Conservation (phyloP, 2,797 vertebrate genomes). For the Manis pentadactyla region DNA sequence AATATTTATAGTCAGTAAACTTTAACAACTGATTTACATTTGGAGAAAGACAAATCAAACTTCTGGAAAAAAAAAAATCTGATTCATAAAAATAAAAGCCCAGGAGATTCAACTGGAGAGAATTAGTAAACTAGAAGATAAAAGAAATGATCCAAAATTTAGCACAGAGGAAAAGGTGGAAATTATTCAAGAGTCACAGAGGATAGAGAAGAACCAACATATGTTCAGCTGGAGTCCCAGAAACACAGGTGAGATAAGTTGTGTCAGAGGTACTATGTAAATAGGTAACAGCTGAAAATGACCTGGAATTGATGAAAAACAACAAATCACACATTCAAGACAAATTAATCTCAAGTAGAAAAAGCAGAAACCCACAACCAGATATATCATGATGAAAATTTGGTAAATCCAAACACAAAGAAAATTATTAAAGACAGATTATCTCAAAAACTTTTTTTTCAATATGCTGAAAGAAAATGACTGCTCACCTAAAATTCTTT, state of each 20-base stretch:
- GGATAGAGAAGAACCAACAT: not conserved
- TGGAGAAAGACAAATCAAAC: conserved; percentile 35
- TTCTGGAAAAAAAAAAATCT: conserved; percentile 46
- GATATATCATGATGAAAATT: not conserved
- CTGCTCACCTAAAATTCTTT: not conserved
- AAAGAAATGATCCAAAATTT: conserved; percentile 18
- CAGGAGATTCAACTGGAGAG: not conserved
- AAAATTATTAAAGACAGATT: not conserved
- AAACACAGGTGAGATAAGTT: not conserved
- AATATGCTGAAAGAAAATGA: not conserved
- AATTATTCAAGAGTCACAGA: not conserved
- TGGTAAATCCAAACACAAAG: not conserved
- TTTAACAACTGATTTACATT: not conserved
- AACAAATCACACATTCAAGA: conserved; percentile 11
- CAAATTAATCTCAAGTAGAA: not conserved
- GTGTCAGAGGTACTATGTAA: not conserved
- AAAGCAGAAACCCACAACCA: not conserved
- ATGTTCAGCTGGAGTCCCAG: not conserved
- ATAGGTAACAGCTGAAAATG: not conserved
- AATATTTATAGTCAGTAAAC: not conserved
- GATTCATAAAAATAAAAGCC: conserved; percentile 16
- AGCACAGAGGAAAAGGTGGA: not conserved
- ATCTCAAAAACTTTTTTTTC: not conserved
- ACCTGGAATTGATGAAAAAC: not conserved
- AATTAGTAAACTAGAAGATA: not conserved